Conservation (phyloP, 2,797 vertebrate species). For the Echiichthys vipera region DNA sequence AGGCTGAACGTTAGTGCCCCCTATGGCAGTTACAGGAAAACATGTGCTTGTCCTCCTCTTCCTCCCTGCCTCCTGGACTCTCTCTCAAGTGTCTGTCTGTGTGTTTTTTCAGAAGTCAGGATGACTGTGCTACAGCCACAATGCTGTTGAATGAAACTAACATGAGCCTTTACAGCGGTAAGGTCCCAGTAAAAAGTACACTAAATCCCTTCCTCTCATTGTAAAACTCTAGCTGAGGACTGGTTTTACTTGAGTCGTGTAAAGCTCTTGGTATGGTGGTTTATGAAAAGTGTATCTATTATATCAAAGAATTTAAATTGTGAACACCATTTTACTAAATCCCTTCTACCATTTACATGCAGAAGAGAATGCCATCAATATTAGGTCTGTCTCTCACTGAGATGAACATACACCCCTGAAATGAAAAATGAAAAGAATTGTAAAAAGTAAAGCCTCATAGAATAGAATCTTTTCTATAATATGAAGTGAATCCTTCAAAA, state of each 20-base stretch:
- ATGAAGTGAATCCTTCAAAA: not conserved
- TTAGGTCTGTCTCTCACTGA: not conserved
- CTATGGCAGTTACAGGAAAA: slow-evolving; percentile 11
- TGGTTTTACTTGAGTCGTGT: not conserved
- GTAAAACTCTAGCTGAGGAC: not conserved
- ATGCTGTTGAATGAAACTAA: not conserved
- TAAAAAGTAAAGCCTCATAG: not conserved
- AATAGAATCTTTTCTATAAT: not conserved
- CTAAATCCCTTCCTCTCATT: too few relatives aligned
- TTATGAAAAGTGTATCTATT: not conserved
- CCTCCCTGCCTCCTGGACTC: not conserved
- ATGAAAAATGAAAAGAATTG: not conserved
- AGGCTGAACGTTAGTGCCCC: slow-evolving; percentile 30
- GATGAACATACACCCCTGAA: not conserved
- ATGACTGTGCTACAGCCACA: not conserved
- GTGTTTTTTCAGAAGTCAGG: not conserved
- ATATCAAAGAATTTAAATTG: too few relatives aligned
- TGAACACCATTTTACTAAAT: not conserved
- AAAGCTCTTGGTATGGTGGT: not conserved
- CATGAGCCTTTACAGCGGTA: not conserved
- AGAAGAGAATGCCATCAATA: not conserved
- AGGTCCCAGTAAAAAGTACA: too few relatives aligned
- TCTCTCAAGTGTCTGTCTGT: not conserved
- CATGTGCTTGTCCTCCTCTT: not conserved
- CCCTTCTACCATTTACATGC: not conserved